Base-by-base conservation (phyloP, 2,113 vertebrate genomes). In the Cyanoliseus patagonus region DNA sequence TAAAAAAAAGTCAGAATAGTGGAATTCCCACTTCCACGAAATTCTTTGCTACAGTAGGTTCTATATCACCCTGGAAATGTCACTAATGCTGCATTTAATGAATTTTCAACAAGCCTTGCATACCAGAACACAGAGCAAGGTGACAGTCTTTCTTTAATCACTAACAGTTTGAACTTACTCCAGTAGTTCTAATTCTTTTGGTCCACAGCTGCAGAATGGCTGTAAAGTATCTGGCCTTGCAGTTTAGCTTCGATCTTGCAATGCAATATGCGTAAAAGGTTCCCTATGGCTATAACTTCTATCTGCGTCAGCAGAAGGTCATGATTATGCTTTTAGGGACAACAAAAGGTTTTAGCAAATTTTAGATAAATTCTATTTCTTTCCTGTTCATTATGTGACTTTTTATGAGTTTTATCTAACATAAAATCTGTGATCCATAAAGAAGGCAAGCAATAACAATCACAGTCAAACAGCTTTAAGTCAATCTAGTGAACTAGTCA, bases 341-440 rank as follows among this genome's bases (percentile, higher is more conserved):
- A 77, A 89, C 74, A 87, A 92, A 94, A 88, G 4, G 8, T 78
- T 96, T 96, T 93, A 72, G 78, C 49, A 86, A 96, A 86, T 92
- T 96, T 97, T 86, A 92, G 78, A 94, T 31, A 85, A 78, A 92
- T 80, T 80, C 61, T 72, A 3, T 69, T 93, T 78, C n/a, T 90
- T 83, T 81, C 47, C 52, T 61, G 47, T 86, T 95, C 55, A 91
- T 90, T 97, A 97, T 88, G 96, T 98, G 97, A 98, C 97, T 98
- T 98, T 97, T 98, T 95, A 97, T 63, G 66, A 78, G 46, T 82
- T 92, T 89, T 97, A 93, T 87, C 95, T 96, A 85, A 95, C 95
- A 95, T 88, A 95, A 92, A 86, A 95, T 97, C 98, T 97, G 97
- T 98, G 98, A 98, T 98, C 98, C 98, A 97, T 97, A 94, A 98